Evolutionary conservation across 2,113 vertebrate genomes (phyloP), one percentile per base, ranked within the genome.

Genomic region (Heterotilapia buettikoferi): DNA sequence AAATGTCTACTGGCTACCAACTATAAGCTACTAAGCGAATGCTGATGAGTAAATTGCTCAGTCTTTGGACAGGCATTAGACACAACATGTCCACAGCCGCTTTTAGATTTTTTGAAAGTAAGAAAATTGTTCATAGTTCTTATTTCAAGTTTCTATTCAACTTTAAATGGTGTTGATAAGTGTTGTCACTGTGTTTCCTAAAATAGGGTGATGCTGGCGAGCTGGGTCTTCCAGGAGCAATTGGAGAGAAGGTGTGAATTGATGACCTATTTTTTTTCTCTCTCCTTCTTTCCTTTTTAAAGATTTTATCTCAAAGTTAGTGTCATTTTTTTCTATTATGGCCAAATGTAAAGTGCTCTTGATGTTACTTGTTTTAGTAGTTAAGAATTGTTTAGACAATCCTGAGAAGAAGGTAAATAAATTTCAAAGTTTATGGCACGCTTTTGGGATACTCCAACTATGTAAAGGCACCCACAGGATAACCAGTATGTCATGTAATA

Each of bases 191-290:
- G 31, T 10, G 5, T 81, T 84, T 53, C 36, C 52, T n/a, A 38
- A 92, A 78, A 19, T 68, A 99, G 98, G 98, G 98, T 0, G 96
- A 97, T 31, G 18, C 96, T 9, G 98, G 98, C 0, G 97, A 97
- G 29, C 86, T 96, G 0, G 98, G 98, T 50, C 94, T 97, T 80
- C 97, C 97, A 1, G 98, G 98, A 92, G 93, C 96, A 3, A 93
- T 96, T 0, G 98, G 98, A 96, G 89, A 96, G 79, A 98, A 99
- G 98, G 98, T 99, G 50, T 13, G 36, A 29, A 93, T 79, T 57
- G n/a, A 40, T 82, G 3, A 50, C 16, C 9, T 47, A 7, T 3
- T n/a, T 26, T 45, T 4, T n/a, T 1, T 18, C 4, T 7, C 31
- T 36, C 10, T 26, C 8, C 16, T 31, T 14, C 21, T 9, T 45